phyloP scores from a whole-genome alignment of 2,797 vertebrate species.

The Falco cherrug region DNA sequence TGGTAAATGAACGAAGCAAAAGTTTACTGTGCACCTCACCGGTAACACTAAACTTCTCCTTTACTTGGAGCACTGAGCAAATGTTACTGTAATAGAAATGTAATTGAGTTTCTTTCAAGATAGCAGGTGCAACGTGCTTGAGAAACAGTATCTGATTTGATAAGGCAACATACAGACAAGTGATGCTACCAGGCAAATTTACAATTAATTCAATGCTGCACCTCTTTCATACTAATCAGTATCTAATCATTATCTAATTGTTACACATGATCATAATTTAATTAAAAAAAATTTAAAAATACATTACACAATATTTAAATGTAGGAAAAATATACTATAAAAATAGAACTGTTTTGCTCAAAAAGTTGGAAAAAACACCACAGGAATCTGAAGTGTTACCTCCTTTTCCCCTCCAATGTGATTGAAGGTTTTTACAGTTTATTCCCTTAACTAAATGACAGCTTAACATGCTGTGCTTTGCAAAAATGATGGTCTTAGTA shows the following conservation, averaged over 20 bases:
- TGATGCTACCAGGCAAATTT: background rate
- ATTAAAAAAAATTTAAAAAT: background rate
- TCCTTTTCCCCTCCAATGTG: background rate
- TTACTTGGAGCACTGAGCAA: background rate
- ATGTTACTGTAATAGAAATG: background rate
- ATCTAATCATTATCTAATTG: background rate
- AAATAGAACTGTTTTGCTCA: background rate
- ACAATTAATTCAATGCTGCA: background rate
- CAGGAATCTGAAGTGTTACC: background rate
- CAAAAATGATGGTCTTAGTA: background rate
- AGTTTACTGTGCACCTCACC: background rate
- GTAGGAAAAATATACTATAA: background rate
- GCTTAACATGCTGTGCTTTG: background rate
- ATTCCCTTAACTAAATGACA: background rate
- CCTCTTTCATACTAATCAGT: background rate
- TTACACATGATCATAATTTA: background rate
- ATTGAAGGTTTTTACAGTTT: background rate
- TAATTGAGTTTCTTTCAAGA: background rate
- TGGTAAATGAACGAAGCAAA: background rate
- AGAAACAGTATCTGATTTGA: background rate
- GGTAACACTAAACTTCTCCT: background rate
- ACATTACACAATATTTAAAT: background rate
- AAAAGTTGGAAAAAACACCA: background rate
- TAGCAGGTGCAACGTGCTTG: background rate
- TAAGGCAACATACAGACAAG: background rate